Conservation (phyloP, 2,888 invertebrate genomes). For the Lasioglossum morio region DNA sequence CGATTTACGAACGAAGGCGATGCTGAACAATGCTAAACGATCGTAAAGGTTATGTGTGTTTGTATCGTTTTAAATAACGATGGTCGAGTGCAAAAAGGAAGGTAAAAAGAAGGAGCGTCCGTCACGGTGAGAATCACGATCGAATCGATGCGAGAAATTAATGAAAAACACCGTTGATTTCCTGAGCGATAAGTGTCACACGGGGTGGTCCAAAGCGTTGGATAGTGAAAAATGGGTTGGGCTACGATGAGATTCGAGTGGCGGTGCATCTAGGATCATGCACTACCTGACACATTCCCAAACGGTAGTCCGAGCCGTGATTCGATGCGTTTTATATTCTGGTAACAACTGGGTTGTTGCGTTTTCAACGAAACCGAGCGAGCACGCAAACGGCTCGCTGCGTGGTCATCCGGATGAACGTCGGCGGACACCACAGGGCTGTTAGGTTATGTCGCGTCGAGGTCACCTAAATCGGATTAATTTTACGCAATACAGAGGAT, state of each 20-base stretch:
- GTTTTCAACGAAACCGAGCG: conserved; percentile 20
- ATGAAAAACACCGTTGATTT: conserved; percentile 10
- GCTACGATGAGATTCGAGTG: conserved; percentile 47
- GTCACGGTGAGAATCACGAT: neutral
- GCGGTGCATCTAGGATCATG: conserved; percentile 43
- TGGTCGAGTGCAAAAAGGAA: neutral
- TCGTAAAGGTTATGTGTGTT: conserved; percentile 58
- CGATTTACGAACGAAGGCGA: conserved; percentile 7
- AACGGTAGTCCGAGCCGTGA: conserved; percentile 34
- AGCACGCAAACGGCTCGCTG: conserved; percentile 34
- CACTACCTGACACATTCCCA: conserved; percentile 54
- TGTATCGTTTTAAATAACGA: conserved; percentile 1
- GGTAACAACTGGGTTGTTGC: neutral
- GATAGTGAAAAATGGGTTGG: conserved; percentile 72
- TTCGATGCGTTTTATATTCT: conserved; percentile 20
- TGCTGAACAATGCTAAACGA: neutral
- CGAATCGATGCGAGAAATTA: conserved; percentile 18
- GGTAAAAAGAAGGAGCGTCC: neutral
- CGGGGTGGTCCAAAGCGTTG: conserved; percentile 29
- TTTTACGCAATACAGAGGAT: conserved; percentile 82
- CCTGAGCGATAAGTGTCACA: conserved; percentile 44
- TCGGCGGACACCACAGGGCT: conserved; percentile 46
- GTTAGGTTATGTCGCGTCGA: conserved; percentile 80
- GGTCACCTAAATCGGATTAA: conserved; percentile 84
- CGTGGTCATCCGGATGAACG: conserved; percentile 45